Evolutionary conservation across 2,888 invertebrate genomes (phyloP), one percentile per base, ranked within the genome.

Genomic region (Tetranychus piercei): DNA sequence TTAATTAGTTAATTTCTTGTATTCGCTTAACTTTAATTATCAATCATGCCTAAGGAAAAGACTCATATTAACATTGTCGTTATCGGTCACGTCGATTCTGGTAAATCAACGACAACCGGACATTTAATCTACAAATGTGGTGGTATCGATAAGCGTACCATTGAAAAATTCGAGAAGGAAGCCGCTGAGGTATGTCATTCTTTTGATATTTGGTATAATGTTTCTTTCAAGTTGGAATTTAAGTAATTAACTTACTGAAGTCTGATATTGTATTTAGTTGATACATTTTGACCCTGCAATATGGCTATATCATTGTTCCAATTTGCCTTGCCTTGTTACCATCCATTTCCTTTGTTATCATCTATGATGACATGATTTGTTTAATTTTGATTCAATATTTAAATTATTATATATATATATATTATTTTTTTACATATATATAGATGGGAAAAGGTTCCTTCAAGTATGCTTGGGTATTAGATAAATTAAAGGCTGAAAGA

Each of bases 381-480:
- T 7, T 15, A 15, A 15, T 55, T 15, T 55, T 55, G 9, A 55
- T 55, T 55, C 55, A 5, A 0, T 55, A 55, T 55, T 55, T 55
- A 55, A 55, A 15, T 55, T 7, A 55, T 55, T 15, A 5, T 15
- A n/a, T n/a, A n/a, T n/a, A n/a, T n/a, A n/a, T n/a, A n/a, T 0
- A 15, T 15, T 3, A 11, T 55, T 55, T 64, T 18, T 34, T 20
- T 23, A 43, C 9, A 5, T 55, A 2, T 55, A 45, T 45, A 7
- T 9, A 85, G 89, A 95, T 96, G 95, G 96, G 96, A 81, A 96
- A 96, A 85, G 97, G 97, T 83, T 99, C 97, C 83, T 99, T 99
- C 91, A 99, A 99, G 86, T 99, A 99, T 84, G 97, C 97, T 81
- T 99, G 97, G 97, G 99, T 99, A 80, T 88, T 99, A 87, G 99